Evolutionary conservation across 2,113 vertebrate genomes (phyloP).

Genomic region (Triplophysa rosa): DNA sequence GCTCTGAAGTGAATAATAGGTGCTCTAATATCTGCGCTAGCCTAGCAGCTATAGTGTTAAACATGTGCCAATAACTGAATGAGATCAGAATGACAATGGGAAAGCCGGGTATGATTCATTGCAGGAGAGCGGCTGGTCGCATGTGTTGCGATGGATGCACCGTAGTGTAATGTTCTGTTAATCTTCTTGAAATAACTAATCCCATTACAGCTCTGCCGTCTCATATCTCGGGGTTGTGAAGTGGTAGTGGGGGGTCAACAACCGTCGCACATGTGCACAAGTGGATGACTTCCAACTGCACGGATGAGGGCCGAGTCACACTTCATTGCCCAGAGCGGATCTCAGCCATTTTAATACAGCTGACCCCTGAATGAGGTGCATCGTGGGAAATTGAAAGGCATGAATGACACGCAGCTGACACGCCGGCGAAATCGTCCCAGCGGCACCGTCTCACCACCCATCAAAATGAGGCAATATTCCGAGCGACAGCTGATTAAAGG

Average conservation of each 20-base stretch:
- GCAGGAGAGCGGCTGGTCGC: neutral
- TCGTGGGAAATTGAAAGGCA: constrained; percentile 42
- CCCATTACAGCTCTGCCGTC: constrained; percentile 23
- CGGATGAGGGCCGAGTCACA: constrained; percentile 3
- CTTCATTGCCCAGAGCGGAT: constrained; percentile 31
- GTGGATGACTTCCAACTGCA: constrained; percentile 35
- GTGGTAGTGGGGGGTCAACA: constrained; percentile 5
- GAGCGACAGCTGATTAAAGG: constrained; percentile 38
- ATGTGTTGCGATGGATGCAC: neutral
- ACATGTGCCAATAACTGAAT: constrained; percentile 33
- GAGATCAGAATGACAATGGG: constrained; percentile 31
- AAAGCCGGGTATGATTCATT: constrained; percentile 34
- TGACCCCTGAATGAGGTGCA: constrained; percentile 42
- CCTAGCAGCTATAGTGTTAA: constrained; percentile 28
- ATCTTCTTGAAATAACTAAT: constrained; percentile 47
- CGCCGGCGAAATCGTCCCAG: constrained; percentile 28
- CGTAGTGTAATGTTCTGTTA: constrained; percentile 25
- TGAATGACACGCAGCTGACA: constrained; percentile 33
- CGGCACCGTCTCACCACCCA: constrained; percentile 19
- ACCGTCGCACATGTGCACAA: constrained; percentile 11
- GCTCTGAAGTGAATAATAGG: constrained; percentile 14
- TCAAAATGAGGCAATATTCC: constrained; percentile 19
- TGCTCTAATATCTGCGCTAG: neutral
- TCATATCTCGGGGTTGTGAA: constrained; percentile 36
- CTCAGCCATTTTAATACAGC: constrained; percentile 49